Percentiles rank a stretch among this genome's conserved stretches.
Conservation (phyloP, 1,140 invertebrate genomes). For the Batillaria attramentaria region DNA sequence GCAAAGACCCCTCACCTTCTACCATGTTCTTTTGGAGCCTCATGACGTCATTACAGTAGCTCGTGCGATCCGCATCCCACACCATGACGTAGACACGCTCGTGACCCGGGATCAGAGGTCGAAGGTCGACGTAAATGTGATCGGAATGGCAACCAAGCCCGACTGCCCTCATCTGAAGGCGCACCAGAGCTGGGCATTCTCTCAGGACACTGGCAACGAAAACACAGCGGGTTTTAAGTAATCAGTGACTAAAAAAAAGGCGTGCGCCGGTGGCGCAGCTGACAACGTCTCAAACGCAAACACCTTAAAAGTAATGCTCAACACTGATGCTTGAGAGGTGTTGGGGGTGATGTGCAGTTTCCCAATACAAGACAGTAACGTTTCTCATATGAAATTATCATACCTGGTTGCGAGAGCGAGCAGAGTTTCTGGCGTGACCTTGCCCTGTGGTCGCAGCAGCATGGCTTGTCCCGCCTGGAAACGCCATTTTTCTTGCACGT, state of each 20-base stretch:
- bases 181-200: constrained; percentile 36
- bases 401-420: constrained; percentile 15
- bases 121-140: constrained; percentile 40
- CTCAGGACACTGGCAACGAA: constrained; percentile 33
- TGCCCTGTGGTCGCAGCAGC: constrained; percentile 10
- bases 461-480: constrained; percentile 44
- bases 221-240: no score
- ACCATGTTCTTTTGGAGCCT: not conserved
- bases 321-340: no score
- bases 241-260: no score
- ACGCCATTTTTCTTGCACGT: constrained; percentile 37
- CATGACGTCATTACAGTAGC: constrained; percentile 16
- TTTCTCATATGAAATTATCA: no score
- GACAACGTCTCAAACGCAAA: no score
- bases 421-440: not conserved
- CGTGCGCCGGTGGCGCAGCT: no score
- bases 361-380: no score
- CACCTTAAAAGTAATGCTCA: no score
- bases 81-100: constrained; percentile 30
- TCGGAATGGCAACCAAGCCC: constrained; percentile 40
- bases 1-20: no score
- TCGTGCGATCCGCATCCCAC: constrained; percentile 36
- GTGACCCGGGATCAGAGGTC: constrained; percentile 22
- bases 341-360: no score
- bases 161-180: constrained; percentile 28